Percentiles rank a stretch among this genome's conserved stretches.
Conservation (phyloP, 1,140 invertebrate species). For the Musca domestica region DNA sequence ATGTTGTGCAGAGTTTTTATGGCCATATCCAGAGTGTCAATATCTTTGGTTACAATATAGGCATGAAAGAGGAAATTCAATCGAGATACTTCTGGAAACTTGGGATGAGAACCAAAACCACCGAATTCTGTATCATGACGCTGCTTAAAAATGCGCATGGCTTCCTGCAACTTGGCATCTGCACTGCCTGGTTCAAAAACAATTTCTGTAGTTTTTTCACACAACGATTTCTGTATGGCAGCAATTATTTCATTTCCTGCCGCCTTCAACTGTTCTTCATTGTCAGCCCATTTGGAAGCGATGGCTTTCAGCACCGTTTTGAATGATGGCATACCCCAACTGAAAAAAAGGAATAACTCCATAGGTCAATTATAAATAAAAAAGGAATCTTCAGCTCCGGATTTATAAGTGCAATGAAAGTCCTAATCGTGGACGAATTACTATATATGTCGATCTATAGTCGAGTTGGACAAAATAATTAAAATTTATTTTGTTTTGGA, state of each 20-base stretch:
- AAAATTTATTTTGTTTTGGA: no score
- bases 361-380: no score
- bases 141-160: conserved; percentile 54
- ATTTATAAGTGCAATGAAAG: no score
- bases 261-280: conserved; percentile 59
- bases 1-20: conserved; percentile 81
- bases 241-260: conserved; percentile 63
- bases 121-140: conserved; percentile 75
- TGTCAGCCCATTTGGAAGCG: conserved; percentile 74
- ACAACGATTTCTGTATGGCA: conserved; percentile 58
- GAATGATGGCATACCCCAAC: conserved; percentile 79
- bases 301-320: conserved; percentile 70
- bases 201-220: conserved; percentile 36
- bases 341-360: no score
- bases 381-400: no score
- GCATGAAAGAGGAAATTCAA: conserved; percentile 81
- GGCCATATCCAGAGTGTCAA: conserved; percentile 72
- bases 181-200: conserved; percentile 46
- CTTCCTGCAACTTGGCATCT: conserved; percentile 56
- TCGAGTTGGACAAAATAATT: no score
- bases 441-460: no score
- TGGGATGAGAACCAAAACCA: conserved; percentile 84
- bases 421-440: no score
- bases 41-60: conserved; percentile 64
- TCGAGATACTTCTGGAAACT: conserved; percentile 91